Evolutionary conservation across 2,888 invertebrate genomes (phyloP).

Genomic region (Apodemia mormo): DNA sequence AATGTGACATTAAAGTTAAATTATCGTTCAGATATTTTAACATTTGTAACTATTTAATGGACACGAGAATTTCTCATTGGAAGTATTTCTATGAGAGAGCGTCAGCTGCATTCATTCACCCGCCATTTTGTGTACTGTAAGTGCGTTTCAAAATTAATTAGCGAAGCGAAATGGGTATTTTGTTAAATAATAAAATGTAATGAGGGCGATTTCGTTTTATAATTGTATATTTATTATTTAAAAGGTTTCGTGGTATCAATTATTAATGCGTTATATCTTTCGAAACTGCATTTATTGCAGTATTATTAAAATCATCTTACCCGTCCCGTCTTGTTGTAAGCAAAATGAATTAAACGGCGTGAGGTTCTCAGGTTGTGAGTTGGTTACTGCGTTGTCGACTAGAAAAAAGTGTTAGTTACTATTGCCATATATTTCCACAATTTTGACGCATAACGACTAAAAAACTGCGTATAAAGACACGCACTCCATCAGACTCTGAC

Average conservation of each 20-base stretch:
- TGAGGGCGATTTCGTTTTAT: constrained; percentile 12
- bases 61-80: constrained; percentile 32
- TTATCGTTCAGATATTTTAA: not conserved
- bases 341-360: no score
- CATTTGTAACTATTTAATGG: constrained; percentile 1
- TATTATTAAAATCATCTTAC: no score
- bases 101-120: constrained; percentile 27
- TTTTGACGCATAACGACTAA: no score
- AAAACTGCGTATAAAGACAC: no score
- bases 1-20: constrained; percentile 8
- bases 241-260: not conserved
- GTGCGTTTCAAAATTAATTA: constrained; percentile 68
- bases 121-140: constrained; percentile 57
- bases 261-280: not conserved
- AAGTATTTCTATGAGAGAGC: constrained; percentile 26
- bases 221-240: constrained; percentile 10
- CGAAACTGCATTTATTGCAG: not conserved
- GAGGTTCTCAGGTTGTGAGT: no score
- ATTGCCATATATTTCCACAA: no score
- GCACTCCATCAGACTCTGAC: no score
- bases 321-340: no score
- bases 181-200: constrained; percentile 13
- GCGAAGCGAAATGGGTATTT: constrained; percentile 57
- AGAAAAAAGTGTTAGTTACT: no score
- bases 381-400: no score